Percentiles rank a stretch among this genome's conserved stretches.
These are phyloP conservation scores for Pachymerium ferrugineum DNA, from an alignment of 2,888 invertebrate genomes.

Conservation along the genomic window DNA sequence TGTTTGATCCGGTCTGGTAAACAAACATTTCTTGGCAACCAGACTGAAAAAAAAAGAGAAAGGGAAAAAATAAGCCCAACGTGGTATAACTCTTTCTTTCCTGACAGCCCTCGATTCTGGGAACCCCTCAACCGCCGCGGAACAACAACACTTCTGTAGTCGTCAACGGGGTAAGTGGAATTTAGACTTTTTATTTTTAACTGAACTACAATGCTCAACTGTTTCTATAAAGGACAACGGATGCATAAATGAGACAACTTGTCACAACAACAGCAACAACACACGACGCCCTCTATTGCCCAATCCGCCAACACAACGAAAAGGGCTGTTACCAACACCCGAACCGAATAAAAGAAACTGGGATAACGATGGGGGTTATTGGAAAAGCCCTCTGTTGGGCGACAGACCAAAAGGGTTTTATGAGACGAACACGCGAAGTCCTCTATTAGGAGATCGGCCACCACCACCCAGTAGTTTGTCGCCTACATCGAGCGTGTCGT, in stretches of 20 bases:
- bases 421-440: not conserved
- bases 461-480: not conserved
- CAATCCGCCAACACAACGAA: not conserved
- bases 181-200: no score
- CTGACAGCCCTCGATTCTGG: not conserved
- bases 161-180: not conserved
- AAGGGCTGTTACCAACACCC: not conserved
- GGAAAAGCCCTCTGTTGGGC: not conserved
- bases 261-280: no score
- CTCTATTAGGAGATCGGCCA: not conserved
- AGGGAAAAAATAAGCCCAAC: no score
- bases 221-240: no score
- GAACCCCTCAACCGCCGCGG: not conserved
- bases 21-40: not conserved
- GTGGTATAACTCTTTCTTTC: no score
- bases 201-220: no score
- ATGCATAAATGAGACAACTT: no score
- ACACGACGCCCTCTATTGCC: not conserved
- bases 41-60: not conserved
- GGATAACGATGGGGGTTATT: not conserved
- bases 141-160: not conserved
- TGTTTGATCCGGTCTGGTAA: not conserved
- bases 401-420: not conserved
- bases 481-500: slow-evolving; percentile 4
- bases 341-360: not conserved